Conservation (phyloP, 2,113 vertebrate species). For the Megatriorchis doriae region DNA sequence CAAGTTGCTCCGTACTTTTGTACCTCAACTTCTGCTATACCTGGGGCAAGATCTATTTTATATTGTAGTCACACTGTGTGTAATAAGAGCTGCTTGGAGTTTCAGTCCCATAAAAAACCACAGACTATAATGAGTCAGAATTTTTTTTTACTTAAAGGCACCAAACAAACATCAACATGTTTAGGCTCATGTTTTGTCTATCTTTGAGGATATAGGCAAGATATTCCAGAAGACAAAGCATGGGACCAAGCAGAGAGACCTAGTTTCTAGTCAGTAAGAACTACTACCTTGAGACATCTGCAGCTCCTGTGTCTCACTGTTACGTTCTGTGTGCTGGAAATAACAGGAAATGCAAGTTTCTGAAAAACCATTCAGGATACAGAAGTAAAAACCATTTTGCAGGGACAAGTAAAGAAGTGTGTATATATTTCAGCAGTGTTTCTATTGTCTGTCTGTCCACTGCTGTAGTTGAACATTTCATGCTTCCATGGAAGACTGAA, state of each 20-base stretch:
- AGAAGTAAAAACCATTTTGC: not conserved
- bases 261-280: not conserved
- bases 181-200: not conserved
- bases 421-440: not conserved
- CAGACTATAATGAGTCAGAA: not conserved
- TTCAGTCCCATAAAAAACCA: not conserved
- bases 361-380: not conserved
- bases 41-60: not conserved
- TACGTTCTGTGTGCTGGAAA: not conserved
- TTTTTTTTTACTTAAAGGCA: not conserved
- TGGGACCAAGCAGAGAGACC: not conserved
- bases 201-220: not conserved
- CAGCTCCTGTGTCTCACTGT: not conserved
- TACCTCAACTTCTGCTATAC: not conserved
- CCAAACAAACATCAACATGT: not conserved
- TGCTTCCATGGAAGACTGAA: constrained; percentile 19
- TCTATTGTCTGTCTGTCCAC: not conserved
- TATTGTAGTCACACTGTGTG: not conserved
- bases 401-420: not conserved
- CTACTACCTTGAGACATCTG: not conserved
- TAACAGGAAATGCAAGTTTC: not conserved
- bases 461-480: constrained; percentile 6
- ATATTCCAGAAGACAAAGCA: not conserved
- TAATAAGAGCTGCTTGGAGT: not conserved
- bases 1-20: not conserved